phyloP scores from a whole-genome alignment of 2,888 invertebrate species.

The Megamerina dolium region DNA sequence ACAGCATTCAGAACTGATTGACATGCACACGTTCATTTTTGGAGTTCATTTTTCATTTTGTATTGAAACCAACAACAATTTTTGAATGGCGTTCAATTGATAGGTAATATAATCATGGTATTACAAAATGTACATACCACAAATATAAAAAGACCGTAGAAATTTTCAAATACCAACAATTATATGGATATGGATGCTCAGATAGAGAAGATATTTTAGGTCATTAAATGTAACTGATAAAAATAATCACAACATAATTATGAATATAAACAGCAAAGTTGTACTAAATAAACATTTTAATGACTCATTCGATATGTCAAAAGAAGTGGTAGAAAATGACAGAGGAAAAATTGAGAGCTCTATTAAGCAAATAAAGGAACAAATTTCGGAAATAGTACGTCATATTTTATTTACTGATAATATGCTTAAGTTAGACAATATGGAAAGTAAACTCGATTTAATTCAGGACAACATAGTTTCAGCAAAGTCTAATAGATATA shows the following conservation, averaged over 20 bases:
- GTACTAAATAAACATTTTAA: not conserved
- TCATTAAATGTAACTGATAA: too few relatives aligned
- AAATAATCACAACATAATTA: not conserved
- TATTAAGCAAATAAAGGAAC: not conserved
- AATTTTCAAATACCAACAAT: not conserved
- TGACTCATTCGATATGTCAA: not conserved
- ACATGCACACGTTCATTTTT: too few relatives aligned
- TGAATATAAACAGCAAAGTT: not conserved
- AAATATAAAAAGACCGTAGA: too few relatives aligned
- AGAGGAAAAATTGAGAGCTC: not conserved
- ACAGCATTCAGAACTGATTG: too few relatives aligned
- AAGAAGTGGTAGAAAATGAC: not conserved
- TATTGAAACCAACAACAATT: too few relatives aligned
- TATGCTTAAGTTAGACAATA: not conserved
- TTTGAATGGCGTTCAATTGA: too few relatives aligned
- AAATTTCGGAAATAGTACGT: too few relatives aligned
- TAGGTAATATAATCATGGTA: too few relatives aligned
- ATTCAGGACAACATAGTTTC: too few relatives aligned
- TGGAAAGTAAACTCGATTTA: too few relatives aligned
- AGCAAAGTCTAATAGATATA: too few relatives aligned
- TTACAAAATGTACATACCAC: slow-evolving; percentile 12
- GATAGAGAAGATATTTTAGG: not conserved
- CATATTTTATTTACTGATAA: not conserved
- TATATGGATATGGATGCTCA: not conserved
- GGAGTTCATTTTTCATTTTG: too few relatives aligned